Evolutionary conservation across 2,113 vertebrate genomes (phyloP).

Genomic region (Scortum barcoo): DNA sequence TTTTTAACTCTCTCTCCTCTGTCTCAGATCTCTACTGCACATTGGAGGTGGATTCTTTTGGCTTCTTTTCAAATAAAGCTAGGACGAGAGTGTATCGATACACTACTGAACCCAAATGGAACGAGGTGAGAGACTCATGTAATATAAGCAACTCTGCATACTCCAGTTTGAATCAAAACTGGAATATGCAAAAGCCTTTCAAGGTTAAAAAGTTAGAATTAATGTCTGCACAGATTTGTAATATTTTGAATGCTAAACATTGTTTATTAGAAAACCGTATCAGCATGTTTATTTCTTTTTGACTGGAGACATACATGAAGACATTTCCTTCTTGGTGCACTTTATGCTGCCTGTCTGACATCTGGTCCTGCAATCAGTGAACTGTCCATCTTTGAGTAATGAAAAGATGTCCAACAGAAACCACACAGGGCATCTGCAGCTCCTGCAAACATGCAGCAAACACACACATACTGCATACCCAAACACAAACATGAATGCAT

Average conservation of each 20-base stretch:
- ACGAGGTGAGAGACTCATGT: slow-evolving; percentile 88
- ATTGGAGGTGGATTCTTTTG: slow-evolving; percentile 97
- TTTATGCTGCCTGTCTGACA: slow-evolving; percentile 41
- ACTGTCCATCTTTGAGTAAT: slow-evolving; percentile 7
- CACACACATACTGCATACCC: slow-evolving; percentile 4
- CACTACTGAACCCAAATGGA: slow-evolving; percentile 97
- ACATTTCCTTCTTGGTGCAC: neutral
- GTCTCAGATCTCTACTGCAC: slow-evolving; percentile 95
- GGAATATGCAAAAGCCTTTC: neutral
- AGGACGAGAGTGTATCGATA: slow-evolving; percentile 98
- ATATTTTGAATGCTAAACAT: neutral
- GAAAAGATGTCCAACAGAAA: slow-evolving; percentile 13
- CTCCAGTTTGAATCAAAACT: neutral
- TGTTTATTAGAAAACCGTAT: neutral
- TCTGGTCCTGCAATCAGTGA: slow-evolving; percentile 62
- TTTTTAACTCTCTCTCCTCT: neutral
- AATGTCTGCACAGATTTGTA: neutral
- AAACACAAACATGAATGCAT: slow-evolving; percentile 5
- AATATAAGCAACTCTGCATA: neutral
- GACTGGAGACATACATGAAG: neutral
- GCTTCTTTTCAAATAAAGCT: slow-evolving; percentile 98
- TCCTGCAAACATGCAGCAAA: slow-evolving; percentile 20
- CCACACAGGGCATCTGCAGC: slow-evolving; percentile 36
- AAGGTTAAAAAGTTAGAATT: neutral
- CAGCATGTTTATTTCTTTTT: neutral